Percentiles rank a stretch among this genome's conserved stretches.
Evolutionary conservation across 2,113 vertebrate species (phyloP).

Genomic region (Ceyx cyanopectus): DNA sequence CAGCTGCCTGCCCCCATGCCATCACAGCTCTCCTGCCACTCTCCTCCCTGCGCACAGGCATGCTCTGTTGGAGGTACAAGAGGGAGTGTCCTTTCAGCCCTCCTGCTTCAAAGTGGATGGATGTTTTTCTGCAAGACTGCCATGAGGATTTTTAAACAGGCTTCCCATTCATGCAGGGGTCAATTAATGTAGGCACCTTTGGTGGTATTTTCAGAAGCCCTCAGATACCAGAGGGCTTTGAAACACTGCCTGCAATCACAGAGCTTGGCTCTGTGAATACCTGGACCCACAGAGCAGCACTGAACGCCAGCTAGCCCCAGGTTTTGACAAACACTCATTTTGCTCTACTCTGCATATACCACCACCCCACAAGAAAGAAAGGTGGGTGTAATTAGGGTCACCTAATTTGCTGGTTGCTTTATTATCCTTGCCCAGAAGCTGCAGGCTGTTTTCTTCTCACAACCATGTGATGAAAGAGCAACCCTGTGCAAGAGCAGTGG

Average conservation of each 20-base stretch:
- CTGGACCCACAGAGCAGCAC: constrained; percentile 4
- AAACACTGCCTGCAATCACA: neutral
- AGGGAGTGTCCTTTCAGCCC: constrained; percentile 35
- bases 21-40: fast-evolving
- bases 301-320: neutral
- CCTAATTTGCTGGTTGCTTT: neutral
- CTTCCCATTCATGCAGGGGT: constrained; percentile 38
- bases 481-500: neutral
- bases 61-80: neutral
- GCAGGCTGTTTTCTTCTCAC: constrained; percentile 16
- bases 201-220: constrained; percentile 55
- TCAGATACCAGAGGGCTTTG: constrained; percentile 31
- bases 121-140: constrained; percentile 30
- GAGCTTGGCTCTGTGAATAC: constrained; percentile 30
- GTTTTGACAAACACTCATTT: constrained; percentile 27
- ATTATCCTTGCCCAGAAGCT: neutral
- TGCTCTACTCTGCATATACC: neutral
- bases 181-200: constrained; percentile 37
- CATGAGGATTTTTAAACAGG: neutral
- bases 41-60: neutral
- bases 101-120: constrained; percentile 14
- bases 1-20: neutral
- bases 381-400: neutral
- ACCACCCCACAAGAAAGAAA: neutral
- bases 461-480: neutral